Evolutionary conservation across 2,113 vertebrate species (phyloP).

Genomic region (Astatoreochromis straeleni): DNA sequence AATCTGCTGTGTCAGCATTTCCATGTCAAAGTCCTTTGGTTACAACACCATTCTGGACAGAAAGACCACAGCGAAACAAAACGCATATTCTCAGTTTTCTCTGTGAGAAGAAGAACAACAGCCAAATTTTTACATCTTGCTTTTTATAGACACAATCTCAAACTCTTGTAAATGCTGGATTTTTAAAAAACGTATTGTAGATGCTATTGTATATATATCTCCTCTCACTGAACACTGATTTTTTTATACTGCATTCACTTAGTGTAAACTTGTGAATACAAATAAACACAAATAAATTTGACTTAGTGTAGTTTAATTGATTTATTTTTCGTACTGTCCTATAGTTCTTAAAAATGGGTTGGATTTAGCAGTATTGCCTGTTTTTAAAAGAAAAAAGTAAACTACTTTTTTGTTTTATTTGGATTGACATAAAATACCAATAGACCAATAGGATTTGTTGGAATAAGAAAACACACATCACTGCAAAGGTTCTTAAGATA

Average conservation of each 20-base stretch:
- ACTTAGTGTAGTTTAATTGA: not conserved
- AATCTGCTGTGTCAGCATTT: not conserved
- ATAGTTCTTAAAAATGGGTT: not conserved
- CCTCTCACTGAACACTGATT: not conserved
- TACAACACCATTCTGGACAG: not conserved
- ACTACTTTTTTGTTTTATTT: not conserved
- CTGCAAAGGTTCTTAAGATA: not conserved
- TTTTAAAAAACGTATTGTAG: not conserved
- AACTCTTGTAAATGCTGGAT: not conserved
- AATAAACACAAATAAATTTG: not conserved
- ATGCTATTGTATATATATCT: not conserved
- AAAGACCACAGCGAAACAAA: not conserved
- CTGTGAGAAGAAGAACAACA: not conserved
- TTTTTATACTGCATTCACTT: not conserved
- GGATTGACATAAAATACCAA: not conserved
- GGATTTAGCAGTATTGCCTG: not conserved
- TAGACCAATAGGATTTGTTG: not conserved
- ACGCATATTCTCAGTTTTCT: not conserved
- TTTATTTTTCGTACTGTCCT: not conserved
- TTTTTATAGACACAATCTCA: not conserved
- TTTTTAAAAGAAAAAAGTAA: not conserved
- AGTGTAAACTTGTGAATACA: not conserved
- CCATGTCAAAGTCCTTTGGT: not conserved
- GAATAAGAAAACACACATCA: not conserved
- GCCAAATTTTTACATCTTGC: not conserved